Conservation (phyloP, 2,113 vertebrate species). For the Meleagris gallopavo region DNA sequence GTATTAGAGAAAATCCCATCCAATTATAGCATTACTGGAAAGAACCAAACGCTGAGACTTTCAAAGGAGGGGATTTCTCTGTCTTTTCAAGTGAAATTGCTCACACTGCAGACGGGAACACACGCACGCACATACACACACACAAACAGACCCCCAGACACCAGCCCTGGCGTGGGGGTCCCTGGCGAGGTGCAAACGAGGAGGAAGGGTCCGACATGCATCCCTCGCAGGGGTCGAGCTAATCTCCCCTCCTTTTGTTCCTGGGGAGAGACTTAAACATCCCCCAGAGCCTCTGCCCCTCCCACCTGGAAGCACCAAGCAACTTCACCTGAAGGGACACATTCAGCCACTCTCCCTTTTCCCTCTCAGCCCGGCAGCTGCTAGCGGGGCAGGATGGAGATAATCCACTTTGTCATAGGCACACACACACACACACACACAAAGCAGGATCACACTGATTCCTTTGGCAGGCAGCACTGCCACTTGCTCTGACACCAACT, state of each 20-base stretch:
- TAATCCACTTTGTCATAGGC: constrained; percentile 48
- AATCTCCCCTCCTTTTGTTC: constrained; percentile 41
- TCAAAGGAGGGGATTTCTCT: constrained; percentile 67
- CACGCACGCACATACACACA: not conserved
- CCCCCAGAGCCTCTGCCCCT: constrained; percentile 37
- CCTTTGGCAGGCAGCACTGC: not conserved
- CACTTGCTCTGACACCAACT: not conserved
- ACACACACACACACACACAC: not conserved
- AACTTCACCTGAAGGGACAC: constrained; percentile 53
- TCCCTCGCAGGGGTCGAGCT: not conserved
- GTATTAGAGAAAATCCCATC: constrained; percentile 78
- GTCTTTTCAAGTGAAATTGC: constrained; percentile 68
- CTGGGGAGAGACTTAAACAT: constrained; percentile 8
- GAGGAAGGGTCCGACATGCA: not conserved
- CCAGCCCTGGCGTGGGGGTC: not conserved
- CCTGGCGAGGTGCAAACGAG: not conserved
- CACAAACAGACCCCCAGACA: not conserved
- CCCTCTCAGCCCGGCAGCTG: constrained; percentile 35
- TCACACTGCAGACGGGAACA: constrained; percentile 45
- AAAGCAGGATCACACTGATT: not conserved
- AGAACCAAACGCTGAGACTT: constrained; percentile 49
- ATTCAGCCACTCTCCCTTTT: constrained; percentile 68
- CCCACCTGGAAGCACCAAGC: constrained; percentile 43
- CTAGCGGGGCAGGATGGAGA: constrained; percentile 35
- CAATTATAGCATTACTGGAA: constrained; percentile 77